These are phyloP conservation scores for Drosophila siamana DNA, from an alignment of 2,888 invertebrate genomes.

Conservation along the genomic window DNA sequence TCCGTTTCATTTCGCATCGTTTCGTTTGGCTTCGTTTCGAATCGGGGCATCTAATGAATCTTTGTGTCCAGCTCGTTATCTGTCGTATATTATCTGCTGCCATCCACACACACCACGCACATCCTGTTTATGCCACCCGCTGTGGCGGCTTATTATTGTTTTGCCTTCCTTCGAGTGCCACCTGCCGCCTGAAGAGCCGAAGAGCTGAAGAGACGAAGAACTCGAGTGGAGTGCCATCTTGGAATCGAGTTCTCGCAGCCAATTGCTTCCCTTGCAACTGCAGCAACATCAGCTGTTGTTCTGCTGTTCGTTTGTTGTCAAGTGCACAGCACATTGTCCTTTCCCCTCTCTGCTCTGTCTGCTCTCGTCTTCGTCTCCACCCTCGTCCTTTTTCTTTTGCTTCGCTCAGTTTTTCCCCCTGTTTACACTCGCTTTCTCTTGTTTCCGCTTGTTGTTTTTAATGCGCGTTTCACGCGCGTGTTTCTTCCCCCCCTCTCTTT, in stretches of 20 bases:
- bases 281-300: conserved; percentile 23
- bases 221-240: conserved; percentile 2
- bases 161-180: conserved; percentile 49
- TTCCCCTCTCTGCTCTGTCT: conserved; percentile 9
- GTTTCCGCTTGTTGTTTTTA: conserved; percentile 43
- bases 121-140: conserved; percentile 43
- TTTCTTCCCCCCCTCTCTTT: conserved; percentile 8
- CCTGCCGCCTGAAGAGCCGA: conserved; percentile 29
- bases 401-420: conserved; percentile 3
- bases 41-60: conserved; percentile 33
- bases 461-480: conserved; percentile 26
- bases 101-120: conserved; percentile 9
- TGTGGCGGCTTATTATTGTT: conserved; percentile 60
- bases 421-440: conserved; percentile 34
- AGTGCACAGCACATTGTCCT: conserved; percentile 38
- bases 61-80: conserved; percentile 28
- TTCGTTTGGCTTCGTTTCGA: background rate
- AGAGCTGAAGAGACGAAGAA: conserved; percentile 12
- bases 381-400: conserved; percentile 8
- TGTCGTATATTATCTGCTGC: conserved; percentile 4
- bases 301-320: no score
- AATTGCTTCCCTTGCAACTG: conserved; percentile 57
- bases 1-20: conserved; percentile 19
- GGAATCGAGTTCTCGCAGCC: conserved; percentile 15
- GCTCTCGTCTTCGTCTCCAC: background rate